Evolutionary conservation across 1,140 invertebrate species (phyloP), one percentile per base, ranked within the genome.

Genomic region (Amphibalanus amphitrite): DNA sequence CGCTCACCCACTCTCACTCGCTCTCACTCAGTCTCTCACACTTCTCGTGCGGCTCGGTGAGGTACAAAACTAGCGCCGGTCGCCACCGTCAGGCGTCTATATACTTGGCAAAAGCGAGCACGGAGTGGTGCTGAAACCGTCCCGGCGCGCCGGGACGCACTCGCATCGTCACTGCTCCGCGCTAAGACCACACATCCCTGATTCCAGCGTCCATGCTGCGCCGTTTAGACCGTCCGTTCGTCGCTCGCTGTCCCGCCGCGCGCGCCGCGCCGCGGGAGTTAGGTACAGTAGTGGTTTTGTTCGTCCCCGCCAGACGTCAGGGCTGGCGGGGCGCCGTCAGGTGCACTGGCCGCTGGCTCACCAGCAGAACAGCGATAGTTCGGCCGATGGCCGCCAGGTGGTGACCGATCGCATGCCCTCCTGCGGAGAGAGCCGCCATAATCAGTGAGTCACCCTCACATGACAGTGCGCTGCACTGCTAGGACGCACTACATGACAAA

Each of bases 251-350:
- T 59, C 47, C 47, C 13, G 20, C 47, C 47, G 47, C 47, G 20
- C 47, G 47, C 47, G 47, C 10, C 47, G 47, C 47, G 47, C 47
- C 13, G 47, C 47, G 47, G 47, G 10, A 59, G 47, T 59, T 59
- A 59, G 47, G 47, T 59, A 59, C 47, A 59, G 47, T 59, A 59
- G 47, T 59, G 47, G 47, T 59, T 59, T 59, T 59, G 47, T 59
- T 59, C 47, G 47, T 59, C 47, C 47, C 47, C 47, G 47, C 47
- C 47, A 59, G 47, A 59, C 23, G 47, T 59, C 47, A 20, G 47
- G 1, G 47, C 47, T 59, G 47, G 47, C 47, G 47, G 47, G 47
- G 47, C 47, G 47, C 47, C 20, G 47, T 59, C 47, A 59, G 47
- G 47, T 59, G 47, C 47, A 20, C 47, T 59, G 47, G 47, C 47